phyloP scores from a whole-genome alignment of 2,888 invertebrate genomes.

The Alsophila aescularia region DNA sequence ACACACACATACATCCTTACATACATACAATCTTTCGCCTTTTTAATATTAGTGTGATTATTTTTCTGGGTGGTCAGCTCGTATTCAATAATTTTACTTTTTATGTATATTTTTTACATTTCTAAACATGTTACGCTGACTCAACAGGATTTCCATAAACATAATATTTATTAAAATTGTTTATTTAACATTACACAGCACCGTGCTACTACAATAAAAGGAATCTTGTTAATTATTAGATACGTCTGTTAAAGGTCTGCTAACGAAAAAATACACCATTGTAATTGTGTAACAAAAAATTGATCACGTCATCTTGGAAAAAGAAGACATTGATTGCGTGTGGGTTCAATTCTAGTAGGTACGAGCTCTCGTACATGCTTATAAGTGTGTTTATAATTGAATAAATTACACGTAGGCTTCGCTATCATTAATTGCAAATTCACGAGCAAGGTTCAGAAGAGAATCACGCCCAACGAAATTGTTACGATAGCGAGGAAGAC shows the following conservation, averaged over 20 bases:
- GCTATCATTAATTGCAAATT: neutral
- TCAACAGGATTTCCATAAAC: slow-evolving; percentile 7
- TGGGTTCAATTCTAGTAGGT: slow-evolving; percentile 4
- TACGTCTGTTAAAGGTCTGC: slow-evolving; percentile 13
- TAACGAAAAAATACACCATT: slow-evolving; percentile 11
- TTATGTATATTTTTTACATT: too few species aligned
- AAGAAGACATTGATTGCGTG: slow-evolving; percentile 5
- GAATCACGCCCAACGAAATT: neutral
- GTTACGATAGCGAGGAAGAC: neutral
- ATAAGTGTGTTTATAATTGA: neutral
- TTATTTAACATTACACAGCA: slow-evolving; percentile 6
- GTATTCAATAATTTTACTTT: too few species aligned
- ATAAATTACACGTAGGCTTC: neutral
- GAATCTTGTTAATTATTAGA: slow-evolving; percentile 12
- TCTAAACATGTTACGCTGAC: neutral
- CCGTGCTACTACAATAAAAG: slow-evolving; percentile 20
- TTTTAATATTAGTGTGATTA: too few species aligned
- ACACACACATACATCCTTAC: too few species aligned
- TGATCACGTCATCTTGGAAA: slow-evolving; percentile 17
- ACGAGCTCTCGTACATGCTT: too few species aligned
- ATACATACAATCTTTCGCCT: too few species aligned
- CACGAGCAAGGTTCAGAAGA: neutral
- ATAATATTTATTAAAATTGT: neutral
- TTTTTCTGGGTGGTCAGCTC: too few species aligned
- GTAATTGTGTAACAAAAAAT: slow-evolving; percentile 15